Percentiles rank a stretch among this genome's conserved stretches.
phyloP scores from a whole-genome alignment of 1,140 invertebrate species.

The Brachionus plicatilis region DNA sequence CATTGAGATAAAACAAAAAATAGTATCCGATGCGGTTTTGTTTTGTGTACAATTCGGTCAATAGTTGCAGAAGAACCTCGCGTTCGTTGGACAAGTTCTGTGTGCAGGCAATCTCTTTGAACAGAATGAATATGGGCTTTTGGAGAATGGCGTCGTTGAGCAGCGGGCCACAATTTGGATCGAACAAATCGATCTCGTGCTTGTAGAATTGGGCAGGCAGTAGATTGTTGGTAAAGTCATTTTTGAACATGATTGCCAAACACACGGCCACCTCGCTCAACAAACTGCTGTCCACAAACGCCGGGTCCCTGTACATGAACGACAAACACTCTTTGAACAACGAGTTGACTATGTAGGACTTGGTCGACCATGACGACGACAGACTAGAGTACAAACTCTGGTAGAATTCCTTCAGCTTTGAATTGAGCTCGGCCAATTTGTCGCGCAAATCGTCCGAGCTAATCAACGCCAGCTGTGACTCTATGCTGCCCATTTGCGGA shows the following conservation, averaged over 20 bases:
- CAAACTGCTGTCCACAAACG: not conserved
- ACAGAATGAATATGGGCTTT: conserved; percentile 9
- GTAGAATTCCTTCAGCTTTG: not conserved
- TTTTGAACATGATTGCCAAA: conserved; percentile 22
- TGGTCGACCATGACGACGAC: not conserved
- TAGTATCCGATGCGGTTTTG: conserved; percentile 18
- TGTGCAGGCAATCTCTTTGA: not conserved
- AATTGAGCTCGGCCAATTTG: conserved; percentile 9
- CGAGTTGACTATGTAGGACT: conserved; percentile 3
- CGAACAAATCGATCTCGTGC: not conserved
- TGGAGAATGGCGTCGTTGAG: not conserved
- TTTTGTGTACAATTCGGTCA: conserved; percentile 16
- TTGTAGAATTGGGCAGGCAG: not conserved
- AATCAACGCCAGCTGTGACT: not conserved
- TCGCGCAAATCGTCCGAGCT: conserved; percentile 26
- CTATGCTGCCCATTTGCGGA: not conserved
- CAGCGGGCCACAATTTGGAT: not conserved
- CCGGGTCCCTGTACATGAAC: not conserved
- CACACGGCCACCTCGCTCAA: not conserved
- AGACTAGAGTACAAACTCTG: conserved; percentile 11
- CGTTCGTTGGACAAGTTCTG: conserved; percentile 11
- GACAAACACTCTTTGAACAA: conserved; percentile 13
- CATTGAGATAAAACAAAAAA: conserved; percentile 29
- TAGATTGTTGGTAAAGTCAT: conserved; percentile 25
- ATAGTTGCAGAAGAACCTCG: not conserved